Percentiles rank a stretch among this genome's conserved stretches.
Evolutionary conservation across 1,140 invertebrate species (phyloP).

Genomic region (Plodia interpunctella): DNA sequence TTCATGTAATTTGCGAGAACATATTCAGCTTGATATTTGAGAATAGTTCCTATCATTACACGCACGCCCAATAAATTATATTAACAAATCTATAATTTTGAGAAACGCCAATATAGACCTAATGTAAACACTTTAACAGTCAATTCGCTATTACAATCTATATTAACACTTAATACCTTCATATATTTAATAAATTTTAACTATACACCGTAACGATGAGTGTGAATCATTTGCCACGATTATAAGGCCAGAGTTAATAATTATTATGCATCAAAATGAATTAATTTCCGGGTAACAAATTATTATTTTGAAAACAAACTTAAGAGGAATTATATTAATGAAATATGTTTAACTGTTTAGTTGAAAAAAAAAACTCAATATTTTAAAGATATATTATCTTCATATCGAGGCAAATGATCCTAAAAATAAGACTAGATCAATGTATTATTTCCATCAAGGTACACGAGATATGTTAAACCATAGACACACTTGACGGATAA

Average conservation of each 20-base stretch:
- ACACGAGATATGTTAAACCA: conserved; percentile 40
- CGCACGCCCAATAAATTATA: background rate
- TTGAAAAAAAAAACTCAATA: too few species aligned
- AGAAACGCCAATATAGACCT: background rate
- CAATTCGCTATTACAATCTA: conserved; percentile 6
- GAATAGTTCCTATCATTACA: too few species aligned
- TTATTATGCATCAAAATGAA: too few species aligned
- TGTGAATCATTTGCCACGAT: conserved; percentile 5
- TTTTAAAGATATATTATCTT: too few species aligned
- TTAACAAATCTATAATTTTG: background rate
- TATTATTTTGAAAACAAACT: too few species aligned
- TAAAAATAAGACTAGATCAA: conserved; percentile 17
- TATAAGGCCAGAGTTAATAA: background rate
- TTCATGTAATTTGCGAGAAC: too few species aligned
- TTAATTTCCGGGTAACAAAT: too few species aligned
- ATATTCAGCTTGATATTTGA: too few species aligned
- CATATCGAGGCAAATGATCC: conserved; percentile 12
- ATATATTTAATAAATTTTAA: conserved; percentile 6
- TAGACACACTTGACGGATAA: conserved; percentile 25
- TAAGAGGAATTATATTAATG: too few species aligned
- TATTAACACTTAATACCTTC: background rate
- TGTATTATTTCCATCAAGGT: conserved; percentile 20
- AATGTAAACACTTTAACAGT: background rate
- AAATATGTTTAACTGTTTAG: too few species aligned
- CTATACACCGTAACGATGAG: background rate